Evolutionary conservation across 1,140 invertebrate genomes (phyloP), one percentile per base, ranked within the genome.

Genomic region (Helicoverpa zea): DNA sequence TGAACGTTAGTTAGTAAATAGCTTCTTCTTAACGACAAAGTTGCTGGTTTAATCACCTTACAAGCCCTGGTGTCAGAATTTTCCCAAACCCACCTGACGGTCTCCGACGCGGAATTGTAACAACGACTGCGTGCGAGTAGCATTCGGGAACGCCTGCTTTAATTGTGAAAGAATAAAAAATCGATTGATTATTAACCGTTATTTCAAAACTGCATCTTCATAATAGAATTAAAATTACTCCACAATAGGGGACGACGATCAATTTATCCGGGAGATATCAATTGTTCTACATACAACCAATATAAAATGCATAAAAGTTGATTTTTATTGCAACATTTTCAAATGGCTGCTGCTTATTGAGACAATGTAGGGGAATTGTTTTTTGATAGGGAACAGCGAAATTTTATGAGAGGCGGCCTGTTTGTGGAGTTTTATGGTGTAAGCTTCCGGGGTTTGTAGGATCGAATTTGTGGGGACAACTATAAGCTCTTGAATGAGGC

Each of bases 221-320:
- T 61, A 61, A 30, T 61, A 30, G 12, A 61, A 61, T 61, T 23
- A 70, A 70, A 70, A 23, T 70, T 54, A 54, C 3, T 64, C 14
- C 4, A 35, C 29, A 13, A 68, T 72, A 72, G 68, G 68, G 68
- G 68, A 54, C 23, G 11, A 12, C 5, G 30, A 72, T 72, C 47
- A 72, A 72, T 72, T 72, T 23, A 54, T 30, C 18, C 18, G 30
- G 68, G 68, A 72, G 18, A 72, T 72, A 54, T 72, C 68, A 72
- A 72, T 72, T 72, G 23, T n/a, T 29, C 68, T 51, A 54, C 23
- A 30, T 14, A 72, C 68, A 52, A 29, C 77, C 86, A 89, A 88
- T 89, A 81, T 83, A 89, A 86, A 84, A 87, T 74, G 70, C 85
- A 88, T 89, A 88, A 89, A 87, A 81, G 58, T 87, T 86, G 83